These are phyloP conservation scores for Odocoileus hemionus DNA, from an alignment of 2,113 vertebrate species.

Conservation along the genomic window DNA sequence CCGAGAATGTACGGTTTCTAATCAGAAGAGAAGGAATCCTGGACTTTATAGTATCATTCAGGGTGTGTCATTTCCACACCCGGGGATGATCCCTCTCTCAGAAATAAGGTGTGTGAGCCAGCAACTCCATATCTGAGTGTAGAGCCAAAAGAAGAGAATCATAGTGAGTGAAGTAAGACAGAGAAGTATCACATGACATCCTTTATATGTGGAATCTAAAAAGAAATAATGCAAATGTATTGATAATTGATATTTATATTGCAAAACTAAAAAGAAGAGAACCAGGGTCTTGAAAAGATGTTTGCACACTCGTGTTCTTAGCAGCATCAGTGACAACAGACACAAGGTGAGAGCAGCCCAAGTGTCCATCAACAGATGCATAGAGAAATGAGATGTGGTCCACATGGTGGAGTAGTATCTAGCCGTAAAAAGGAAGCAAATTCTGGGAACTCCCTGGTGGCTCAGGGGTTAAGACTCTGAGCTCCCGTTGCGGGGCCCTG, in stretches of 20 bases:
- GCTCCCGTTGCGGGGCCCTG: accelerated
- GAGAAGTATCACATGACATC: not conserved
- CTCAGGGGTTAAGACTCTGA: not conserved
- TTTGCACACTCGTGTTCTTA: not conserved
- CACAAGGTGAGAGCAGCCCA: not conserved
- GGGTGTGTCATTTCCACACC: not conserved
- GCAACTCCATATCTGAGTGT: not conserved
- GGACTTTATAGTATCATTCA: not conserved
- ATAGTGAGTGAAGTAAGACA: not conserved
- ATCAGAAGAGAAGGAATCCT: not conserved
- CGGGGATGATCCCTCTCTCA: not conserved
- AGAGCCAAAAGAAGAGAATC: not conserved
- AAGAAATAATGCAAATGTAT: not conserved
- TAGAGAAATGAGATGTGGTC: not conserved
- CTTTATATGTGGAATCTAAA: not conserved
- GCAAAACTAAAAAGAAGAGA: not conserved
- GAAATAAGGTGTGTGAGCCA: not conserved
- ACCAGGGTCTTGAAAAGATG: not conserved
- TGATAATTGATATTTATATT: not conserved
- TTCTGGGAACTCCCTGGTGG: not conserved
- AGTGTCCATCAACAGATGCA: no score
- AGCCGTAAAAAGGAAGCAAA: not conserved
- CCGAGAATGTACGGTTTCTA: not conserved
- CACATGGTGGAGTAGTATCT: accelerated
- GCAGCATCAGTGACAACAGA: not conserved